Conservation (phyloP, 2,888 invertebrate species). For the Stegophylla sp. region DNA sequence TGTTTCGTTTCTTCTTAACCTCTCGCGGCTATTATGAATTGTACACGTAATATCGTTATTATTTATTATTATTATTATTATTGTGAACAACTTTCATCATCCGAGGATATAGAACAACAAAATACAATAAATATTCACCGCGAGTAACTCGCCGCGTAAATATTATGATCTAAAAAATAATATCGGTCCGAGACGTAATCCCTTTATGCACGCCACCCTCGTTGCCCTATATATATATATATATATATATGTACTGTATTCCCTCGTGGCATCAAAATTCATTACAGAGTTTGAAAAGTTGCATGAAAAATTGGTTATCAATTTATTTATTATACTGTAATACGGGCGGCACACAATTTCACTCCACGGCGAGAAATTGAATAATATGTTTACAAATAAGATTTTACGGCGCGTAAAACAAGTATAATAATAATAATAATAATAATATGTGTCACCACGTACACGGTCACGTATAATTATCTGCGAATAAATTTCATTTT, state of each 20-base stretch:
- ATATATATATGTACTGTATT: too few relatives aligned
- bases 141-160: conserved; percentile 10
- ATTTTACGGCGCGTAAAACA: neutral
- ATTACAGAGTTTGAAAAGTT: conserved; percentile 37
- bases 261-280: conserved; percentile 30
- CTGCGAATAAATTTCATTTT: neutral
- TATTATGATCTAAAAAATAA: conserved; percentile 35
- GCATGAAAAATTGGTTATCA: conserved; percentile 42
- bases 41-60: neutral
- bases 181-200: conserved; percentile 33
- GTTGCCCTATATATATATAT: too few relatives aligned
- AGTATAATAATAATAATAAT: too few relatives aligned
- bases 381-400: conserved; percentile 29
- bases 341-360: neutral
- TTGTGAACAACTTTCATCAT: neutral
- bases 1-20: neutral
- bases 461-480: neutral
- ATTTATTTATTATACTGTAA: conserved; percentile 47
- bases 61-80: neutral
- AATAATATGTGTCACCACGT: too few relatives aligned
- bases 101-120: neutral
- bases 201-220: neutral
- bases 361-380: neutral
- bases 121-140: neutral
- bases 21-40: neutral